These are phyloP conservation scores for Mylabris phalerata DNA, from an alignment of 1,140 invertebrate species.

Conservation along the genomic window DNA sequence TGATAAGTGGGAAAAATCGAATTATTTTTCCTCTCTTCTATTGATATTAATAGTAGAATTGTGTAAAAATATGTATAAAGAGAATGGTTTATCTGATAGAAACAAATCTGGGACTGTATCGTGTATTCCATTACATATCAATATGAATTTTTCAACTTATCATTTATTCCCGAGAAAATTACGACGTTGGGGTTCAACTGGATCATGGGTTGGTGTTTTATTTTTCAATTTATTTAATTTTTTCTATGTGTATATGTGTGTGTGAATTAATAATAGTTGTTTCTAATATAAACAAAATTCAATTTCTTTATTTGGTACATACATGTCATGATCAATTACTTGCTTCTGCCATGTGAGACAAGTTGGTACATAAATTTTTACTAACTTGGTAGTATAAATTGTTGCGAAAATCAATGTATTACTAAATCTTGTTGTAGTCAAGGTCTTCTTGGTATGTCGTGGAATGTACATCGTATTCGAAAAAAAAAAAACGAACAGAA, in stretches of 20 bases:
- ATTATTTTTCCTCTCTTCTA: no score
- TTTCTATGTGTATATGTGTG: no score
- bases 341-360: no score
- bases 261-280: no score
- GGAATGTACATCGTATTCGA: constrained; percentile 4
- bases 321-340: no score
- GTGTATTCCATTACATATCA: constrained; percentile 44
- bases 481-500: constrained; percentile 5
- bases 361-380: no score
- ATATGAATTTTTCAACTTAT: constrained; percentile 42
- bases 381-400: not conserved
- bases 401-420: constrained; percentile 10
- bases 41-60: no score
- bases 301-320: no score
- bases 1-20: no score
- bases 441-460: constrained; percentile 5
- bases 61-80: no score
- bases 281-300: no score
- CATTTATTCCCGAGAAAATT: constrained; percentile 52
- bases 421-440: constrained; percentile 12
- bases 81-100: constrained; percentile 1
- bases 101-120: constrained; percentile 41
- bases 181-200: constrained; percentile 60
- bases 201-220: constrained; percentile 58
- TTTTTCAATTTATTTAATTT: not conserved